phyloP scores from a whole-genome alignment of 1,140 invertebrate genomes.

The Meloidogyne exigua region DNA sequence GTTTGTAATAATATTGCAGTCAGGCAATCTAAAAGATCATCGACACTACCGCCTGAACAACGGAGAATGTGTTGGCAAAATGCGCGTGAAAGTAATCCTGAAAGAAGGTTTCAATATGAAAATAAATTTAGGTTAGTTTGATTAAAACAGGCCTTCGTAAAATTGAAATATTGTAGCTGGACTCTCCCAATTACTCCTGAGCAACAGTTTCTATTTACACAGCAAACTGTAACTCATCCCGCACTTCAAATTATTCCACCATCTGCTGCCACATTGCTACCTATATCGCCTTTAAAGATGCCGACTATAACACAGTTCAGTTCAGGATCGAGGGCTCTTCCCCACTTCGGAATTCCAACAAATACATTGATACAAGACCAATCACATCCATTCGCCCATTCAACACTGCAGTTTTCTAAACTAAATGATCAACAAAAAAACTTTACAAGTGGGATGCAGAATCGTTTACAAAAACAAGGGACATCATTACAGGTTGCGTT shows the following conservation, averaged over 20 bases:
- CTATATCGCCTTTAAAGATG: neutral
- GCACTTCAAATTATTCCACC: neutral
- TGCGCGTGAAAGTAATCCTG: constrained; percentile 40
- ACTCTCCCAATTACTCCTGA: neutral
- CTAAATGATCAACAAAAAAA: neutral
- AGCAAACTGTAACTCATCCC: neutral
- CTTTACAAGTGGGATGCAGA: neutral
- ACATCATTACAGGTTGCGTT: neutral
- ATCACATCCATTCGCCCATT: neutral
- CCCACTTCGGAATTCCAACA: neutral
- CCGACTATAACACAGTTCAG: neutral
- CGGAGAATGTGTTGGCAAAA: constrained; percentile 45
- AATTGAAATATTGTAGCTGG: neutral
- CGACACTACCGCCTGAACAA: constrained; percentile 11
- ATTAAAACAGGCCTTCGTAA: neutral
- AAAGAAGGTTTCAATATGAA: constrained; percentile 44
- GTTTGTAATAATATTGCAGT: neutral
- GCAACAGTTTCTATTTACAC: neutral
- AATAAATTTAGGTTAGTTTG: constrained; percentile 37
- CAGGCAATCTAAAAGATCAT: constrained; percentile 25
- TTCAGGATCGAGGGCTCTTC: neutral
- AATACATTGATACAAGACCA: neutral
- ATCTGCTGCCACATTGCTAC: neutral
- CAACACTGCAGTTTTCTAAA: neutral
- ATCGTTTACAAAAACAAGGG: neutral